Evolutionary conservation across 2,888 invertebrate species (phyloP).

Genomic region (Andrena flavipes): DNA sequence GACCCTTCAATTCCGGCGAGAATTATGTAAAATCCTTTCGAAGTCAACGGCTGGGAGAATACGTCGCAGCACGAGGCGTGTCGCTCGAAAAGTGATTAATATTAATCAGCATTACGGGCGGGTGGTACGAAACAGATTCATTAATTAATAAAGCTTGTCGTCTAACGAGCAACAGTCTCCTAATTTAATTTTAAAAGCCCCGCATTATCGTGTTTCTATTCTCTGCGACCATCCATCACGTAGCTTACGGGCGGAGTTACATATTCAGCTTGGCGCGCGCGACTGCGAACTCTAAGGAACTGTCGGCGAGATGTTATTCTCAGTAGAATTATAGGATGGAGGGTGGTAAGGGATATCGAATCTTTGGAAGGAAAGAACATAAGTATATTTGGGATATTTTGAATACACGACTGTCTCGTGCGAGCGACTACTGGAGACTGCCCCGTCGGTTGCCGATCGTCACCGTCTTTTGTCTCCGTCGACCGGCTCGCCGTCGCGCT

Average conservation of each 20-base stretch:
- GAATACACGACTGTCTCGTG: too few relatives aligned
- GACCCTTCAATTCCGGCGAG: neutral
- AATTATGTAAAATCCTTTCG: neutral
- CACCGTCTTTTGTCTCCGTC: too few relatives aligned
- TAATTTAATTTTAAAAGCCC: constrained; percentile 20
- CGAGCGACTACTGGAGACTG: too few relatives aligned
- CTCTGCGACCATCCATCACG: neutral
- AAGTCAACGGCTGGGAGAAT: neutral
- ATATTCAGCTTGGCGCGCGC: too few relatives aligned
- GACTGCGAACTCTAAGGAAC: neutral
- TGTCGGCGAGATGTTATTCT: neutral
- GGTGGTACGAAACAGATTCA: neutral
- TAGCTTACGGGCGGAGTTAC: neutral
- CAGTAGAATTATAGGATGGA: too few relatives aligned
- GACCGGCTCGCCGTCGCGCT: too few relatives aligned
- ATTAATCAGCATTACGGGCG: neutral
- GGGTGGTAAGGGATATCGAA: too few relatives aligned
- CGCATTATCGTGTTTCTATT: too few relatives aligned
- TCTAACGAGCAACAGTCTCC: neutral
- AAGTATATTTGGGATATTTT: too few relatives aligned
- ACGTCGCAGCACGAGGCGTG: neutral
- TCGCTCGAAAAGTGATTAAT: constrained; percentile 9
- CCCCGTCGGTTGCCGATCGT: too few relatives aligned
- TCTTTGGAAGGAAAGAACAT: too few relatives aligned
- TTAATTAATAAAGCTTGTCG: constrained; percentile 8